Evolutionary conservation across 2,888 invertebrate genomes (phyloP).

Genomic region (Ormyrus pomaceus): DNA sequence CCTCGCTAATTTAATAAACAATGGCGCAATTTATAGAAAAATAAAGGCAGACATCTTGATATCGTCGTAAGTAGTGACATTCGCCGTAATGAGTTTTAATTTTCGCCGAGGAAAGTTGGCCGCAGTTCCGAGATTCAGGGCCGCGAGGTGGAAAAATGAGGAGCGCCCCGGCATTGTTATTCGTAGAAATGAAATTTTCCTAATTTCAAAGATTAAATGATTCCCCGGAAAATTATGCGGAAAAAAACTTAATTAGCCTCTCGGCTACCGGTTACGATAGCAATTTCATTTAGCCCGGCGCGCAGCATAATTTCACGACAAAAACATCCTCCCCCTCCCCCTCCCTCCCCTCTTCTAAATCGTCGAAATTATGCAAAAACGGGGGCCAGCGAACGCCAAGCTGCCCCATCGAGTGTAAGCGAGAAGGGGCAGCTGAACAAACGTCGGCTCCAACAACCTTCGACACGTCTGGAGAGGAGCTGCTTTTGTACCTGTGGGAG

Average conservation of each 20-base stretch:
- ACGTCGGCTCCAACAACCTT: neutral
- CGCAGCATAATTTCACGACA: slow-evolving; percentile 36
- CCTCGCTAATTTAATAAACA: too few species aligned
- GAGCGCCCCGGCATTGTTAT: neutral
- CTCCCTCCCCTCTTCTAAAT: slow-evolving; percentile 19
- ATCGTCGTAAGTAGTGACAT: too few species aligned
- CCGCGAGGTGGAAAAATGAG: neutral
- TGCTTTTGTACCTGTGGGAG: too few species aligned
- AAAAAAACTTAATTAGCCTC: slow-evolving; percentile 47
- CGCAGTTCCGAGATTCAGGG: neutral
- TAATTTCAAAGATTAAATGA: slow-evolving; percentile 48
- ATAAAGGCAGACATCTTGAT: too few species aligned
- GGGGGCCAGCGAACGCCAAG: neutral
- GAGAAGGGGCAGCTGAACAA: neutral
- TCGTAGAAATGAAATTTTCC: slow-evolving; percentile 30
- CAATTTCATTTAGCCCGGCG: slow-evolving; percentile 38
- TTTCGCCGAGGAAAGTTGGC: neutral
- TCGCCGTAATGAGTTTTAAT: too few species aligned
- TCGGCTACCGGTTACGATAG: slow-evolving; percentile 36
- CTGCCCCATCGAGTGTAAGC: neutral
- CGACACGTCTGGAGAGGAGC: too few species aligned
- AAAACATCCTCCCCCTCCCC: slow-evolving; percentile 12
- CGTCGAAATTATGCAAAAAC: slow-evolving; percentile 49
- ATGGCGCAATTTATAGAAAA: too few species aligned
- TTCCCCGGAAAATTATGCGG: slow-evolving; percentile 1